These are phyloP conservation scores for Lasioglossum morio DNA, from an alignment of 2,888 invertebrate genomes.

Conservation along the genomic window DNA sequence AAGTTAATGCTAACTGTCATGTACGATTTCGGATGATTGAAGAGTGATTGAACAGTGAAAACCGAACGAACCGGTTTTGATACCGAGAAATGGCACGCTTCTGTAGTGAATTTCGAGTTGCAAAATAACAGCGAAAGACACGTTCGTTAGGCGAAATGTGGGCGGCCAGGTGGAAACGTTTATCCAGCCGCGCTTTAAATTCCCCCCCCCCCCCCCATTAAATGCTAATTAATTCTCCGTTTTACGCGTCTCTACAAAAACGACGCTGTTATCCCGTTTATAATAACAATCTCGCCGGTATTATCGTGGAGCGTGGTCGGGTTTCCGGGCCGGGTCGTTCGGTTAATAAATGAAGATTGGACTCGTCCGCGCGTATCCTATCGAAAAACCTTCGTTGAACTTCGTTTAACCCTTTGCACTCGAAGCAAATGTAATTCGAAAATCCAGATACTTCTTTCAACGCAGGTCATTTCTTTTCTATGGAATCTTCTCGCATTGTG, in stretches of 20 bases:
- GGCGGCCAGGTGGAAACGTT: not conserved
- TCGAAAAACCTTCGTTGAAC: conserved; percentile 19
- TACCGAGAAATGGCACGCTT: too few species aligned
- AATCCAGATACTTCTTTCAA: too few species aligned
- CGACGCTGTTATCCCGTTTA: conserved; percentile 34
- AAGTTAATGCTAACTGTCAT: not conserved
- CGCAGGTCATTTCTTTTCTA: too few species aligned
- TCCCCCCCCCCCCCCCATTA: conserved; percentile 24
- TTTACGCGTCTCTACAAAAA: conserved; percentile 1
- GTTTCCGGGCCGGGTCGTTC: conserved; percentile 7
- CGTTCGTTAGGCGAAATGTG: not conserved
- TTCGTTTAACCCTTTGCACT: too few species aligned
- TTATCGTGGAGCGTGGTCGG: not conserved
- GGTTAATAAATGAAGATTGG: conserved; percentile 46
- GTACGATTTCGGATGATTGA: not conserved
- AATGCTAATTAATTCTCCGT: conserved; percentile 39
- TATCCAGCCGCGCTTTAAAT: conserved; percentile 1
- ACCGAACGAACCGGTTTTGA: not conserved
- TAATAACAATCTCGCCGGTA: conserved; percentile 24
- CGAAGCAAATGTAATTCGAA: too few species aligned
- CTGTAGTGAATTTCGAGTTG: not conserved
- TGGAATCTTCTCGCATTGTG: too few species aligned
- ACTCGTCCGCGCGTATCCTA: not conserved
- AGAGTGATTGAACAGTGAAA: not conserved
- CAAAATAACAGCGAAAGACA: too few species aligned